Evolutionary conservation across 2,113 vertebrate genomes (phyloP).

Genomic region (Nestor notabilis): DNA sequence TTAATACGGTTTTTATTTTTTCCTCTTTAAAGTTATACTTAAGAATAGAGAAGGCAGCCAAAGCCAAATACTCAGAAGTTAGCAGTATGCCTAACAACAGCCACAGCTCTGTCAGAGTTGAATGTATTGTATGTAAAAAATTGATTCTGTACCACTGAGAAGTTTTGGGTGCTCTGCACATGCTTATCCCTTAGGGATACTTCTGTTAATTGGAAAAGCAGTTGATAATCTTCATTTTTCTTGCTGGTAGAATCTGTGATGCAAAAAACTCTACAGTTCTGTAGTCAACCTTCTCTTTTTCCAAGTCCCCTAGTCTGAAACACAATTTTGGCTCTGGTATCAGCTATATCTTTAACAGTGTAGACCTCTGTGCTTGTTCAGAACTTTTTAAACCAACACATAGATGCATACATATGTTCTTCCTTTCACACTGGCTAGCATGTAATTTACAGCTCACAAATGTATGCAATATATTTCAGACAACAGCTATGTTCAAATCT

Average conservation of each 20-base stretch:
- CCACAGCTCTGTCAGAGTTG: neutral
- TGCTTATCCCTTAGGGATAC: neutral
- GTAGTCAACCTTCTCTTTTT: neutral
- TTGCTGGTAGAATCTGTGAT: neutral
- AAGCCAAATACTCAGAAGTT: neutral
- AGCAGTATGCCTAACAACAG: neutral
- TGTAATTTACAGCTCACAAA: neutral
- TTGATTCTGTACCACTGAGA: neutral
- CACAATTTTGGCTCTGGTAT: neutral
- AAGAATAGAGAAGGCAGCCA: neutral
- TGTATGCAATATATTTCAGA: neutral
- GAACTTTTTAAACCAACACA: neutral
- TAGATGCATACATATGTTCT: neutral
- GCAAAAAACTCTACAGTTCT: neutral
- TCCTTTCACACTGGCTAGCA: neutral
- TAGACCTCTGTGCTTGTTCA: neutral
- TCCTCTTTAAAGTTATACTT: fast-evolving
- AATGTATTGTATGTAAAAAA: neutral
- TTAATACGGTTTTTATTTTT: neutral
- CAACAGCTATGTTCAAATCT: neutral
- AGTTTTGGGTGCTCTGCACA: neutral
- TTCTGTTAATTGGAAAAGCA: neutral
- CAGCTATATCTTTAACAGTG: neutral
- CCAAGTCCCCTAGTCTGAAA: neutral
- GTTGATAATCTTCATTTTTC: neutral